Conservation (phyloP, 2,888 invertebrate species). For the Cryptophagus acutangulus region DNA sequence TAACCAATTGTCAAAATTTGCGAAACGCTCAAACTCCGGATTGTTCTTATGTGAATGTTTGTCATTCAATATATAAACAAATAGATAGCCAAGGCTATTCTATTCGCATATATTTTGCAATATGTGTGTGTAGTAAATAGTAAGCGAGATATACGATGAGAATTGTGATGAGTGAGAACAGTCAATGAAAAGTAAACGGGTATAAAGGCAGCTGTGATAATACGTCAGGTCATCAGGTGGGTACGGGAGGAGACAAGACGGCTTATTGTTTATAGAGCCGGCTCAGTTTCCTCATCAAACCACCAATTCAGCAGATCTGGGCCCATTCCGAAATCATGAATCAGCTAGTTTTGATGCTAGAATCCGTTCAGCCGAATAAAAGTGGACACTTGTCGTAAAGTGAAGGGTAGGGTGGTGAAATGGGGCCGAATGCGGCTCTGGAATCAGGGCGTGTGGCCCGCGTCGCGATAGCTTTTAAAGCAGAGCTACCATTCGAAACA, state of each 20-base stretch:
- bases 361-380: neutral
- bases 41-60: too few species aligned
- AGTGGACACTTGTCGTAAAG: neutral
- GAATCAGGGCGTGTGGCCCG: constrained; percentile 34
- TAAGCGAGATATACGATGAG: constrained; percentile 6
- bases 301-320: too few species aligned
- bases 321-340: too few species aligned
- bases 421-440: constrained; percentile 30
- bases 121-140: neutral
- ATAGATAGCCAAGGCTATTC: too few species aligned
- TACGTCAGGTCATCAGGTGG: constrained; percentile 33
- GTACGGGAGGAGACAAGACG: constrained; percentile 19
- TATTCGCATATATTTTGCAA: constrained; percentile 9
- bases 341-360: too few species aligned
- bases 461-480: constrained; percentile 37
- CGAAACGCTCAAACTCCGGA: too few species aligned
- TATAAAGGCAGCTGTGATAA: constrained; percentile 35
- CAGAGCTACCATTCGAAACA: constrained; percentile 31
- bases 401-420: neutral
- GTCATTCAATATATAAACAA: too few species aligned
- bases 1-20: too few species aligned
- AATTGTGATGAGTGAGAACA: constrained; percentile 24
- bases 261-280: constrained; percentile 19
- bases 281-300: neutral
- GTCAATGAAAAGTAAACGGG: constrained; percentile 31